These are phyloP conservation scores for Apaloderma vittatum DNA, from an alignment of 2,113 vertebrate genomes.

Conservation along the genomic window DNA sequence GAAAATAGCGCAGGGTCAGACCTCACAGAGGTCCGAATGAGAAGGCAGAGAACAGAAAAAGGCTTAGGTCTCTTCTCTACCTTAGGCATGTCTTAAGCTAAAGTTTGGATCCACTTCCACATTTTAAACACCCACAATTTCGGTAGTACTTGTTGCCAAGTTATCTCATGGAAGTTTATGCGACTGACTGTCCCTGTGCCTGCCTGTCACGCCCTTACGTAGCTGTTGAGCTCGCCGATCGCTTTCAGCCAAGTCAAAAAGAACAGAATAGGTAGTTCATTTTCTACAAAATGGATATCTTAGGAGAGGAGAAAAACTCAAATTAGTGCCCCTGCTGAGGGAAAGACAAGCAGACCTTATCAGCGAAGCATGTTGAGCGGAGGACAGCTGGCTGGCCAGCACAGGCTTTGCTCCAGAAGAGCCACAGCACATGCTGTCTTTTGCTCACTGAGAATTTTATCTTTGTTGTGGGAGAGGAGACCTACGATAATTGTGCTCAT, in stretches of 20 bases:
- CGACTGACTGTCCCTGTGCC: neutral
- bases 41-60: neutral
- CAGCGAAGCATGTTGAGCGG: neutral
- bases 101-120: neutral
- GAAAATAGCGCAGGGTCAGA: neutral
- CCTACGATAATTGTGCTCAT: neutral
- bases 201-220: neutral
- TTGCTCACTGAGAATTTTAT: neutral
- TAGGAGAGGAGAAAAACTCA: neutral
- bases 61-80: neutral
- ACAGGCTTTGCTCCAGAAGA: slow-evolving; percentile 1
- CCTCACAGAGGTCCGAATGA: neutral
- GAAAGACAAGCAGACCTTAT: slow-evolving; percentile 15
- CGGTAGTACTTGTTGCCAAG: neutral
- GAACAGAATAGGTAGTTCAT: neutral
- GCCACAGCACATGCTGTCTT: neutral
- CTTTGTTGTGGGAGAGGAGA: slow-evolving; percentile 10
- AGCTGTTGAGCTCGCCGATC: neutral
- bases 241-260: neutral
- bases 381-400: slow-evolving; percentile 20
- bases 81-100: neutral
- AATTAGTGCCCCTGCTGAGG: neutral
- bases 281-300: neutral
- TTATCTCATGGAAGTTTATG: neutral
- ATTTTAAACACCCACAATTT: neutral